Conservation (phyloP, 1,140 invertebrate genomes). For the Apis florea region DNA sequence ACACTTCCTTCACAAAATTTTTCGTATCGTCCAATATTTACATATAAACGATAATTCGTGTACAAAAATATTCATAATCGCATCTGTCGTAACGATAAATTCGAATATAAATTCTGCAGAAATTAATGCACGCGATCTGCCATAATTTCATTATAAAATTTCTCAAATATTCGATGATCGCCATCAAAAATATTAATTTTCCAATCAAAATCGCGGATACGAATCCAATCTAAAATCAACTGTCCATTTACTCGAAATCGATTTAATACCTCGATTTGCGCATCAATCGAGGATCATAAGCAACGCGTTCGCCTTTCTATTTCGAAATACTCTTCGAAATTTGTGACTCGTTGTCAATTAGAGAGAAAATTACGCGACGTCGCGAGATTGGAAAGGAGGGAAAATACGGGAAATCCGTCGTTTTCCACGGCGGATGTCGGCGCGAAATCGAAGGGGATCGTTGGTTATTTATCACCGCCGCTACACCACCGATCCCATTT, state of each 20-base stretch:
- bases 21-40: not conserved
- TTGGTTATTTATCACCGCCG: slow-evolving; percentile 1
- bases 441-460: not conserved
- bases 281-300: too few relatives aligned
- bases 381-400: not conserved
- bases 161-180: too few relatives aligned
- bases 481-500: not conserved
- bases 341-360: slow-evolving; percentile 9
- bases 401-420: slow-evolving; percentile 8
- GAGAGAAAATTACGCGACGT: slow-evolving; percentile 9
- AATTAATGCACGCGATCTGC: too few relatives aligned
- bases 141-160: too few relatives aligned
- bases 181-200: too few relatives aligned
- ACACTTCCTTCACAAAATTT: not conserved
- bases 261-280: not conserved
- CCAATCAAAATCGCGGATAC: too few relatives aligned
- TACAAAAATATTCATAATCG: too few relatives aligned
- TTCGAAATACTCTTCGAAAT: slow-evolving; percentile 2
- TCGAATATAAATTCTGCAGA: too few relatives aligned
- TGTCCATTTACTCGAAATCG: not conserved
- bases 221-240: too few relatives aligned
- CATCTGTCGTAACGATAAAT: too few relatives aligned
- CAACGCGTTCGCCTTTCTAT: not conserved
- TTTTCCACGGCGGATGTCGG: not conserved
- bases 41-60: too few relatives aligned